Percentiles rank a stretch among this genome's conserved stretches.
These are phyloP conservation scores for Drosophila niveifrons DNA, from an alignment of 2,888 invertebrate species.

Conservation along the genomic window DNA sequence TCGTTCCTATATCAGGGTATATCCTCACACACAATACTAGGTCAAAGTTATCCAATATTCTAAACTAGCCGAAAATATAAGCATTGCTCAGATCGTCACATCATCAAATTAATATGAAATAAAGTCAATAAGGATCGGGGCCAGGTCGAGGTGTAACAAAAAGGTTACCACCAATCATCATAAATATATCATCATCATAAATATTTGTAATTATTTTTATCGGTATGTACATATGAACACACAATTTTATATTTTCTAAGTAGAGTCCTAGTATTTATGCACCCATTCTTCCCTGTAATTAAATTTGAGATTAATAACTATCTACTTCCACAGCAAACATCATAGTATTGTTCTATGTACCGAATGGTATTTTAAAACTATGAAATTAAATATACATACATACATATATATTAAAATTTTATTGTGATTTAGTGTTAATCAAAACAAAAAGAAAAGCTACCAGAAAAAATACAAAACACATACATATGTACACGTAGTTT, in stretches of 20 bases:
- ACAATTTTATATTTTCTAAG: conserved; percentile 1
- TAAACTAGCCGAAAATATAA: background rate
- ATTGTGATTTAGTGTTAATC: conserved; percentile 58
- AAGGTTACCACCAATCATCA: background rate
- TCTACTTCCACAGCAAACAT: conserved; percentile 35
- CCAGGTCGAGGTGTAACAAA: background rate
- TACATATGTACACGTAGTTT: conserved; percentile 14
- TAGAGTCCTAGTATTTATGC: conserved; percentile 13
- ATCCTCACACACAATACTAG: background rate
- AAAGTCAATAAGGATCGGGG: conserved; percentile 6
- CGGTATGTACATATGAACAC: conserved; percentile 20
- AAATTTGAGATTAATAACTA: conserved; percentile 17
- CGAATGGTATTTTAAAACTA: conserved; percentile 23
- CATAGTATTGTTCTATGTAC: conserved; percentile 40
- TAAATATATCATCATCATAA: background rate
- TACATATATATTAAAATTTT: conserved; percentile 22
- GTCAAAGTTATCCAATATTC: conserved; percentile 3
- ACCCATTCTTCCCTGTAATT: conserved; percentile 15
- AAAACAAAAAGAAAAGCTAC: conserved; percentile 13
- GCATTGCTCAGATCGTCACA: background rate
- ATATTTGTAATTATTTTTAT: conserved; percentile 1
- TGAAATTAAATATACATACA: conserved; percentile 8
- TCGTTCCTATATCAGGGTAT: background rate
- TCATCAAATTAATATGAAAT: background rate
- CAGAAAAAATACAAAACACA: conserved; percentile 18